A percentile compares a stretch with the other conserved stretches of the same genome.
These are phyloP conservation scores for Napeogenes inachia DNA, from an alignment of 2,888 invertebrate species.

Conservation along the genomic window DNA sequence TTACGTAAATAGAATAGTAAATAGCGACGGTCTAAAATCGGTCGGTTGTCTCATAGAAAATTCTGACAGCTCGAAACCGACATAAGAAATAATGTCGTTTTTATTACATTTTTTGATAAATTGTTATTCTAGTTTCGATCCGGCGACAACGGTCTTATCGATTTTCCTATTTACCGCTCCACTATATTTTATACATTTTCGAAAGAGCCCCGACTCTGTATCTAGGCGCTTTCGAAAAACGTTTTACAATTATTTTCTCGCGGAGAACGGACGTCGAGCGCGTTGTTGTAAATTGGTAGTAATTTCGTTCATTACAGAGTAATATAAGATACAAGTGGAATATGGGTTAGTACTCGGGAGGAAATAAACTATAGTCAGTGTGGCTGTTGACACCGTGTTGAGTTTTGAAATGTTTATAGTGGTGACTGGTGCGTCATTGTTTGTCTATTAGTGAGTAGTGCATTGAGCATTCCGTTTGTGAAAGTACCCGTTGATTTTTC, in stretches of 20 bases:
- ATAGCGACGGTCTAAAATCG: slow-evolving; percentile 23
- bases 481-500: slow-evolving; percentile 61
- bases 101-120: slow-evolving; percentile 78
- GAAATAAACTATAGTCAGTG: slow-evolving; percentile 45
- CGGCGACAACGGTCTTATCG: slow-evolving; percentile 69
- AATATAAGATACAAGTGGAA: slow-evolving; percentile 59
- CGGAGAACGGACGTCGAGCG: slow-evolving; percentile 67
- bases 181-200: slow-evolving; percentile 72
- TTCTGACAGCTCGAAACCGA: slow-evolving; percentile 72
- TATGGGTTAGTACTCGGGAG: slow-evolving; percentile 69
- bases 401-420: slow-evolving; percentile 45
- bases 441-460: slow-evolving; percentile 47
- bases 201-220: slow-evolving; percentile 66
- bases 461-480: slow-evolving; percentile 41
- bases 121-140: slow-evolving; percentile 72
- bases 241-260: slow-evolving; percentile 69
- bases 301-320: slow-evolving; percentile 74
- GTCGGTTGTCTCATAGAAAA: slow-evolving; percentile 59
- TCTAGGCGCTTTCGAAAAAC: slow-evolving; percentile 75
- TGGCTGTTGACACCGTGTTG: slow-evolving; percentile 56
- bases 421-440: slow-evolving; percentile 50
- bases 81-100: slow-evolving; percentile 76
- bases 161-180: slow-evolving; percentile 74
- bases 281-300: slow-evolving; percentile 73
- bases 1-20: slow-evolving; percentile 23